These are phyloP conservation scores for Pegea sp. DNA, from an alignment of 23 tunicate genomes.

Conservation along the genomic window DNA sequence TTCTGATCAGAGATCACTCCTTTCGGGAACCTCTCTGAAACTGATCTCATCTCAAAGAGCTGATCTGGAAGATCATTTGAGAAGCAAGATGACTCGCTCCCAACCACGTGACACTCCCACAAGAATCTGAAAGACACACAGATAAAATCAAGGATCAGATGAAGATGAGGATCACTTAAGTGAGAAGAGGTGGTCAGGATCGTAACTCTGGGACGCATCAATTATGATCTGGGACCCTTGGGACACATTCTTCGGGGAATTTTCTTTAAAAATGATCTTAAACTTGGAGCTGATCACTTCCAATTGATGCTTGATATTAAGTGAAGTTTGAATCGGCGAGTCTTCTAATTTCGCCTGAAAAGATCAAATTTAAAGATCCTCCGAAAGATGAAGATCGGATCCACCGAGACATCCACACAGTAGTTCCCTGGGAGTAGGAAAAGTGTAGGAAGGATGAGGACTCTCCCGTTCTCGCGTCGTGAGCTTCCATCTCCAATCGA, in stretches of 20 bases:
- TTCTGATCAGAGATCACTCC: too few relatives aligned
- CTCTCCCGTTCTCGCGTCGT: background rate
- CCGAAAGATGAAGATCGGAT: background rate
- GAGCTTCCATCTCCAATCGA: background rate
- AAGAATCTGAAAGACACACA: too few relatives aligned
- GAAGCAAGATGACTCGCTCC: background rate
- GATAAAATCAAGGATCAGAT: background rate
- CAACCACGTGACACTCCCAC: conserved; percentile 34
- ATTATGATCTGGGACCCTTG: conserved; percentile 7
- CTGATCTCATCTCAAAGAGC: too few relatives aligned
- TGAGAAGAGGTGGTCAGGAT: conserved; percentile 7
- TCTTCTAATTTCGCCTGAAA: background rate
- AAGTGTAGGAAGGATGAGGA: background rate
- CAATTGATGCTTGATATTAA: background rate
- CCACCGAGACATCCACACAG: background rate
- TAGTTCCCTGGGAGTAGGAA: background rate
- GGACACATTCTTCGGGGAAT: conserved; percentile 8
- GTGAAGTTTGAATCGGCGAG: background rate
- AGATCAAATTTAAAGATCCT: background rate
- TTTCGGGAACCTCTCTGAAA: too few relatives aligned
- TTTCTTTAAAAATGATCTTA: conserved; percentile 1
- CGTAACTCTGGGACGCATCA: conserved; percentile 27
- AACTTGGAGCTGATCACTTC: background rate
- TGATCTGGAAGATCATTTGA: too few relatives aligned
- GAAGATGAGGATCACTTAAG: background rate